phyloP scores from a whole-genome alignment of 1,140 invertebrate genomes.

The Eriosoma lanigerum region DNA sequence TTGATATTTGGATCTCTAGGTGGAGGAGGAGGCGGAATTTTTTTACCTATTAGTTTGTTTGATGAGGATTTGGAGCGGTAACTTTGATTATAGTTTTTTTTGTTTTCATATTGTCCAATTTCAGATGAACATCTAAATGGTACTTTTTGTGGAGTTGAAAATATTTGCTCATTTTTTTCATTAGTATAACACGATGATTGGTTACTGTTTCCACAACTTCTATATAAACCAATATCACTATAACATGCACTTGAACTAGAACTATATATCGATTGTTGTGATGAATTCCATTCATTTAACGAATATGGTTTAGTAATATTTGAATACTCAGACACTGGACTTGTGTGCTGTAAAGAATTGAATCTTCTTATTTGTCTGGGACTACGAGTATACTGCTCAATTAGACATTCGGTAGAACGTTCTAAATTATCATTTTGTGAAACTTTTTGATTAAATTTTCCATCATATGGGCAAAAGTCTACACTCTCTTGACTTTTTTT shows the following conservation, averaged over 20 bases:
- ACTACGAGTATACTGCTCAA: slow-evolving; percentile 36
- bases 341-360: slow-evolving; percentile 32
- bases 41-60: slow-evolving; percentile 17
- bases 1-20: slow-evolving; percentile 69
- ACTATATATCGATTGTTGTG: slow-evolving; percentile 32
- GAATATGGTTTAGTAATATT: not conserved
- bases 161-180: not conserved
- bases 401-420: not conserved
- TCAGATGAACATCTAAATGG: slow-evolving; percentile 28
- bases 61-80: not conserved
- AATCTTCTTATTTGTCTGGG: slow-evolving; percentile 35
- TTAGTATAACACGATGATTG: not conserved
- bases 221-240: slow-evolving; percentile 23
- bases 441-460: slow-evolving; percentile 38
- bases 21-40: slow-evolving; percentile 67
- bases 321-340: not conserved
- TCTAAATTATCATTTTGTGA: slow-evolving; percentile 12
- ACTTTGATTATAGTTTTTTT: not conserved
- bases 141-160: not conserved
- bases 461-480: slow-evolving; percentile 42
- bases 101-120: not conserved
- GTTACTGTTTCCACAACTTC: not conserved
- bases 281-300: slow-evolving; percentile 21
- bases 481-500: slow-evolving; percentile 44
- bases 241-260: slow-evolving; percentile 12